Evolutionary conservation across 2,888 invertebrate genomes (phyloP).

Genomic region (Seira musarum): DNA sequence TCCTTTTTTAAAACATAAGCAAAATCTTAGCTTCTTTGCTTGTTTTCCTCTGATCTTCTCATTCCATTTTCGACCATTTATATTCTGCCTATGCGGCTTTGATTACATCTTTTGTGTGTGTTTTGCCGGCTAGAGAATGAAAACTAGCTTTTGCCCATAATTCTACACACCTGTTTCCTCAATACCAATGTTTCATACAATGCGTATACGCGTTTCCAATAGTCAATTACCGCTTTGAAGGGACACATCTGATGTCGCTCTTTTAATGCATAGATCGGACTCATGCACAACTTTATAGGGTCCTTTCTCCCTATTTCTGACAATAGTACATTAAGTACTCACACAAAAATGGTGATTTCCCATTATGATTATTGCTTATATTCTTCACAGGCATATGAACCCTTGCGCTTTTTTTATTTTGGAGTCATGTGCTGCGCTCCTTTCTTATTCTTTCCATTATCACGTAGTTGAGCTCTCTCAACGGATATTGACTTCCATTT

Average conservation of each 20-base stretch:
- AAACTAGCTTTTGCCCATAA: conserved; percentile 8
- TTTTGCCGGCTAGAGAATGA: no score
- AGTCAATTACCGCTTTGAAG: background rate
- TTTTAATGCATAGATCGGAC: background rate
- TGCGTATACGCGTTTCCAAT: conserved; percentile 17
- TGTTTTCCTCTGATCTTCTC: background rate
- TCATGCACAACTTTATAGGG: background rate
- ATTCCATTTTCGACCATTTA: conserved; percentile 5
- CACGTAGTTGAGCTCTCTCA: no score
- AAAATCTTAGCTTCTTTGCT: no score
- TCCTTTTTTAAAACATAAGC: no score
- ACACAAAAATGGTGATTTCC: background rate
- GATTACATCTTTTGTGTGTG: background rate
- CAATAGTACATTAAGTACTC: background rate
- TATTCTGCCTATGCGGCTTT: background rate
- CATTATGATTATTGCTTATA: conserved; percentile 15
- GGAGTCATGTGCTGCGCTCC: conserved; percentile 7
- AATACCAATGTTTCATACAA: background rate
- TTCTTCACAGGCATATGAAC: background rate
- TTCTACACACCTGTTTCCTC: conserved; percentile 8
- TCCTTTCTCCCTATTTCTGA: no score
- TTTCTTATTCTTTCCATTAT: conserved; percentile 3
- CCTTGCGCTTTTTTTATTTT: background rate
- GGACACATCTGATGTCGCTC: conserved; percentile 1
- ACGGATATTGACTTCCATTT: no score